Evolutionary conservation across 2,113 vertebrate species (phyloP).

Genomic region (Elgaria multicarinata): DNA sequence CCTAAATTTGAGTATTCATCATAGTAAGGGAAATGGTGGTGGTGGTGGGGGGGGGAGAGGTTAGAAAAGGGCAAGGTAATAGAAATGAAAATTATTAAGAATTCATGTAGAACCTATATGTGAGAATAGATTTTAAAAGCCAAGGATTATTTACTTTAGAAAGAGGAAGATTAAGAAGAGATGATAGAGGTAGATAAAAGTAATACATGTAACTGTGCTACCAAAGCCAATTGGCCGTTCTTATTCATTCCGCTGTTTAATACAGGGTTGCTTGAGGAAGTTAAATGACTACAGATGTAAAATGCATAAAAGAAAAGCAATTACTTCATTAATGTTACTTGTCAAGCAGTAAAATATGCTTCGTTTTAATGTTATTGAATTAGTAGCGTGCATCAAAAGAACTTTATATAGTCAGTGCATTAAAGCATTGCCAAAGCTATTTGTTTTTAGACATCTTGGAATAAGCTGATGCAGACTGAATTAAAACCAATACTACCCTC

Average conservation of each 20-base stretch:
- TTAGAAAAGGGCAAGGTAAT: neutral
- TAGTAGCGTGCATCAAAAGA: neutral
- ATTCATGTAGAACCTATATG: accelerated
- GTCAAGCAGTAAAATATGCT: neutral
- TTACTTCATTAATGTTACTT: neutral
- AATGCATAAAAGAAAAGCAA: neutral
- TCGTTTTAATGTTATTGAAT: conserved; percentile 1
- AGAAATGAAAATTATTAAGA: conserved; percentile 18
- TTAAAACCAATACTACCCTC: neutral
- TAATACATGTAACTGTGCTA: neutral
- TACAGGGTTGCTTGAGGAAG: neutral
- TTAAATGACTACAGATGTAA: accelerated
- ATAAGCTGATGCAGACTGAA: neutral
- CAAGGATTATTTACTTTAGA: conserved; percentile 4
- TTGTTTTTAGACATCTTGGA: neutral
- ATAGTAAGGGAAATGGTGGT: neutral
- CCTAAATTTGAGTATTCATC: neutral
- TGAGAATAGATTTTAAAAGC: conserved; percentile 20
- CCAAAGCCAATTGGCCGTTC: neutral
- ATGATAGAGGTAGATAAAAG: neutral
- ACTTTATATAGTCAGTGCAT: neutral
- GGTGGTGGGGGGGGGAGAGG: too few relatives aligned
- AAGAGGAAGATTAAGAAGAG: conserved; percentile 1
- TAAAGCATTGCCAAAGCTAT: neutral
- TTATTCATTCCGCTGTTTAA: neutral